phyloP scores from a whole-genome alignment of 2,888 invertebrate species.

The Plagiodera versicolora region DNA sequence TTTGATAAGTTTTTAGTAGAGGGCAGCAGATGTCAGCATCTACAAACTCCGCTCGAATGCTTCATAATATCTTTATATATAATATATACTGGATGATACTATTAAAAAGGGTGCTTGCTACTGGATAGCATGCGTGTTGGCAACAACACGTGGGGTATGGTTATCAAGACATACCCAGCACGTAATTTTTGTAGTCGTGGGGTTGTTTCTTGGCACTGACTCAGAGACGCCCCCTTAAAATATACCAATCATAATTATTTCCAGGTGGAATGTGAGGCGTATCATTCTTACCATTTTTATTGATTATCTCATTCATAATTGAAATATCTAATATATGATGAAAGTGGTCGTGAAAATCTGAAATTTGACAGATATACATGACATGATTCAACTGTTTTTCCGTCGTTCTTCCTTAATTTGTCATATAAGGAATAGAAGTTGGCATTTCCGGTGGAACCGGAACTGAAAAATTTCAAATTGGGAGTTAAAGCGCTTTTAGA shows the following conservation, averaged over 20 bases:
- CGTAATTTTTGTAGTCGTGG: slow-evolving; percentile 71
- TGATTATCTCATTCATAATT: too few relatives aligned
- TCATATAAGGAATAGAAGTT: too few relatives aligned
- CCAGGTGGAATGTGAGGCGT: too few relatives aligned
- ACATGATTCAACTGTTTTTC: too few relatives aligned
- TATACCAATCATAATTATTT: slow-evolving; percentile 30
- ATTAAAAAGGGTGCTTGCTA: slow-evolving; percentile 72
- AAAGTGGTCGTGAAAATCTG: too few relatives aligned
- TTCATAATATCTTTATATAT: neutral
- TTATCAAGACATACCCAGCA: slow-evolving; percentile 85
- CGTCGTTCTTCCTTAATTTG: too few relatives aligned
- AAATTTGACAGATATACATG: too few relatives aligned
- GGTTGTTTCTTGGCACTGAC: slow-evolving; percentile 72
- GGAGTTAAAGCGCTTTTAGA: too few relatives aligned
- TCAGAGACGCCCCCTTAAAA: slow-evolving; percentile 65
- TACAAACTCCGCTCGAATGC: neutral
- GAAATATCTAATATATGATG: too few relatives aligned
- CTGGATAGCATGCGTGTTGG: slow-evolving; percentile 67
- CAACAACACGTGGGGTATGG: slow-evolving; percentile 79
- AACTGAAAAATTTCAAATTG: too few relatives aligned
- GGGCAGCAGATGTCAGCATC: neutral
- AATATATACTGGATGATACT: neutral
- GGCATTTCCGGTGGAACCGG: too few relatives aligned
- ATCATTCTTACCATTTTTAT: too few relatives aligned
- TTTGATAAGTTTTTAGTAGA: neutral